These are phyloP conservation scores for Lycia hirtaria DNA, from an alignment of 2,888 invertebrate species.

Conservation along the genomic window DNA sequence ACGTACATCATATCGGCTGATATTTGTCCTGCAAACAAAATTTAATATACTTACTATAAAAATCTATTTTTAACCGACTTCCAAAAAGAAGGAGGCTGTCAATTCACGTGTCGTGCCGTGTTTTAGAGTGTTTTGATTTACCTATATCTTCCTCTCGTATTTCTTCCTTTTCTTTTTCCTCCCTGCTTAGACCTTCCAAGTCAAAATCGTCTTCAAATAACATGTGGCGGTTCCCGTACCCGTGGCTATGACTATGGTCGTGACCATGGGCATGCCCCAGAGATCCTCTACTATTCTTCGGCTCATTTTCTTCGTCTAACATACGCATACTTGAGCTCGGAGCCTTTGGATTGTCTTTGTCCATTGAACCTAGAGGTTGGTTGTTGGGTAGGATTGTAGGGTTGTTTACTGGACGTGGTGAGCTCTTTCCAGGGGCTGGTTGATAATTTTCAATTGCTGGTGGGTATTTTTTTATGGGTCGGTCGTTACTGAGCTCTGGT, in stretches of 20 bases:
- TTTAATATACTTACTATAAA: too few species aligned
- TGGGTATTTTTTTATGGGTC: background rate
- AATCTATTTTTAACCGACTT: too few species aligned
- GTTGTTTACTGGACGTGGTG: background rate
- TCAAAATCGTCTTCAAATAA: background rate
- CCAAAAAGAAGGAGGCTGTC: too few species aligned
- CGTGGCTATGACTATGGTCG: background rate
- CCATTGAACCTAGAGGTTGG: background rate
- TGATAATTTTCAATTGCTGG: background rate
- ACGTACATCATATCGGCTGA: slow-evolving; percentile 41
- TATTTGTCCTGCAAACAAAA: slow-evolving; percentile 27
- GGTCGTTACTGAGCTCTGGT: background rate
- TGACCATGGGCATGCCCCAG: background rate
- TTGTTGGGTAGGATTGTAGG: background rate
- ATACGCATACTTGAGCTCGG: slow-evolving; percentile 1
- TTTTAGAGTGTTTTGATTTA: background rate
- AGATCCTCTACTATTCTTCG: background rate
- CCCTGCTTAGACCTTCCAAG: background rate
- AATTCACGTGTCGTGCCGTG: too few species aligned
- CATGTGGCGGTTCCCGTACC: background rate
- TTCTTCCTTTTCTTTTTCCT: slow-evolving; percentile 14
- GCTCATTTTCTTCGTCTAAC: slow-evolving; percentile 1
- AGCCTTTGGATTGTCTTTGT: background rate
- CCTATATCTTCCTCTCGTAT: slow-evolving; percentile 13
- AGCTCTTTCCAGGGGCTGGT: background rate